These are phyloP conservation scores for Cephalophus harveyi DNA, from an alignment of 2,113 vertebrate species.

Conservation along the genomic window DNA sequence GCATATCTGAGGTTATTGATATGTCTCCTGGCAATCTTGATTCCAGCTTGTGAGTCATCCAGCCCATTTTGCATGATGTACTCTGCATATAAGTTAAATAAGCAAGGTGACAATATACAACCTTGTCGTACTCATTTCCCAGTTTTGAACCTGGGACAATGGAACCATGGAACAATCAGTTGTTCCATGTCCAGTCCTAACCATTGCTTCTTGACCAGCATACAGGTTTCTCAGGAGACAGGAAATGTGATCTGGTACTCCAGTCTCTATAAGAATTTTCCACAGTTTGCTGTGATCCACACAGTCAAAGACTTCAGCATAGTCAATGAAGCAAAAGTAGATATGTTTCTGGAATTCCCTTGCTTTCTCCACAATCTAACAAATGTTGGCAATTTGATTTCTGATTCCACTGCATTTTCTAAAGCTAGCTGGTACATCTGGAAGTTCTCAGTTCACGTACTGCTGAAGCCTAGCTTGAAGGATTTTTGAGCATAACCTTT, in stretches of 20 bases:
- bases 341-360: not conserved
- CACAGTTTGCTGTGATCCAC: not conserved
- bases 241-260: not conserved
- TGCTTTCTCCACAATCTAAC: not conserved
- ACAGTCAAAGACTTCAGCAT: not conserved
- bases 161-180: no score
- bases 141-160: no score
- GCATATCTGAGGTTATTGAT: not conserved
- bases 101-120: not conserved
- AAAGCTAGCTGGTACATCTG: not conserved
- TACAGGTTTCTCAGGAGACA: not conserved
- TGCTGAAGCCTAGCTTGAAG: not conserved
- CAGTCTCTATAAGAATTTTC: not conserved
- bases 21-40: not conserved
- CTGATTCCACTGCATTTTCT: not conserved
- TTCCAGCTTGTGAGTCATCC: not conserved
- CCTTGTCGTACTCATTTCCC: not conserved
- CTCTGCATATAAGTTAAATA: not conserved
- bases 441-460: accelerated
- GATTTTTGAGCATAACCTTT: not conserved
- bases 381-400: not conserved
- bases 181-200: not conserved
- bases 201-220: not conserved
- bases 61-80: not conserved
- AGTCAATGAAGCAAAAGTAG: not conserved